A percentile compares a stretch with the other conserved stretches of the same genome.
phyloP scores from a whole-genome alignment of 2,888 invertebrate genomes.

The Melikaiella ostensackeni region DNA sequence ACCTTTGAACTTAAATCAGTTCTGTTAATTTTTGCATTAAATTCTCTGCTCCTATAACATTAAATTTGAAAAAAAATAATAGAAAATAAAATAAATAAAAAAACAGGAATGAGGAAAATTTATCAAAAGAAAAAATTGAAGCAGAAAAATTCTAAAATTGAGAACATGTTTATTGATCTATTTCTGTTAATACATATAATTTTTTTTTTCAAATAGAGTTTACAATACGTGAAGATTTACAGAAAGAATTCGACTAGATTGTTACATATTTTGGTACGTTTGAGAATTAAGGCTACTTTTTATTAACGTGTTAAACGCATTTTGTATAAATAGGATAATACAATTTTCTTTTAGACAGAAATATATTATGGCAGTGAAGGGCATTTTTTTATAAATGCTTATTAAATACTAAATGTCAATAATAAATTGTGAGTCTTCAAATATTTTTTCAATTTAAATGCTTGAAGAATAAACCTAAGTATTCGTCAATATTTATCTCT shows the following conservation, averaged over 20 bases:
- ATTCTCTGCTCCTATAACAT: slow-evolving; percentile 21
- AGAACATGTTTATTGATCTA: slow-evolving; percentile 16
- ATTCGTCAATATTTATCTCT: too few relatives aligned
- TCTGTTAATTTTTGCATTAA: slow-evolving; percentile 4
- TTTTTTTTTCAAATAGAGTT: not conserved
- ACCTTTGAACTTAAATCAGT: not conserved
- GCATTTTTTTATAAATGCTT: slow-evolving; percentile 11
- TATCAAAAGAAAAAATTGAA: not conserved
- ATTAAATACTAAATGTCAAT: not conserved
- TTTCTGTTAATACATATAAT: not conserved
- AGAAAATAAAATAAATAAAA: not conserved
- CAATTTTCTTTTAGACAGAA: slow-evolving; percentile 5
- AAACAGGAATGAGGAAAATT: not conserved
- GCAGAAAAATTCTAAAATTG: not conserved
- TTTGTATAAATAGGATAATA: not conserved
- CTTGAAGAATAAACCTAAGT: too few relatives aligned
- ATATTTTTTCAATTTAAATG: too few relatives aligned
- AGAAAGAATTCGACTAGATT: slow-evolving; percentile 9
- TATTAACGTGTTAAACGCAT: not conserved
- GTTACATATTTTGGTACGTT: not conserved
- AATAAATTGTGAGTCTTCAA: not conserved
- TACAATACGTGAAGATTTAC: not conserved
- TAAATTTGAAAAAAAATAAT: not conserved
- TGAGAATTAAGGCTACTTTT: not conserved
- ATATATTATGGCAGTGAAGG: not conserved